A percentile compares a stretch with the other conserved stretches of the same genome.
These are phyloP conservation scores for Laterallus jamaicensis DNA, from an alignment of 2,113 vertebrate genomes.

Conservation along the genomic window DNA sequence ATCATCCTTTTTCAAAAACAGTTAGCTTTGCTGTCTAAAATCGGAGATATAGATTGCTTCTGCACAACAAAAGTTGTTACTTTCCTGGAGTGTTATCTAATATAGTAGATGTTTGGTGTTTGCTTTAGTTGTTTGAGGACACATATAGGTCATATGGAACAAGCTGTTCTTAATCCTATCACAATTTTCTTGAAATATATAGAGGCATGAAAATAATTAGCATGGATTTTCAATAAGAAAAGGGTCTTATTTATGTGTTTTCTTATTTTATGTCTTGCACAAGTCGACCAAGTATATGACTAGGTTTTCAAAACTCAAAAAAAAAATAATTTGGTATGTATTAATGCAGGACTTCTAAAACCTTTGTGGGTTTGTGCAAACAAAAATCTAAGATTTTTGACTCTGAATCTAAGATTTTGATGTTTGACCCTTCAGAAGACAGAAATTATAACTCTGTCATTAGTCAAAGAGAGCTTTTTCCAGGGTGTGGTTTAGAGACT, in stretches of 20 bases:
- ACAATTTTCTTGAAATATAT: background rate
- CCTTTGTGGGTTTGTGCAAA: background rate
- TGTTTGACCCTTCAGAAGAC: background rate
- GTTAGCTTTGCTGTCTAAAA: background rate
- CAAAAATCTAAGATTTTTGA: background rate
- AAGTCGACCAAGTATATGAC: background rate
- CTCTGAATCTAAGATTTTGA: no score
- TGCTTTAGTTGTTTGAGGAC: background rate
- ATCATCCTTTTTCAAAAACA: background rate
- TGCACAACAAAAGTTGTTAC: background rate
- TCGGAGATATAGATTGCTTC: background rate
- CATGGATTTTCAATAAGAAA: background rate
- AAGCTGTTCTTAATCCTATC: background rate
- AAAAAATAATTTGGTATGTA: background rate
- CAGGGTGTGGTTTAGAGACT: rapidly evolving
- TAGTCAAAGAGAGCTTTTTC: background rate
- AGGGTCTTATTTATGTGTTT: background rate
- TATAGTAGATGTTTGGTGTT: no score
- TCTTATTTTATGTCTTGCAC: background rate
- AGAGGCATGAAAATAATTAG: background rate
- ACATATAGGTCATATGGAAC: background rate
- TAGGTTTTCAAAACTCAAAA: background rate
- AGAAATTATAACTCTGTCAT: background rate
- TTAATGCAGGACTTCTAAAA: background rate
- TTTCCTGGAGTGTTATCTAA: background rate